phyloP scores from a whole-genome alignment of 2,888 invertebrate species.

The Aporophyla nigra region DNA sequence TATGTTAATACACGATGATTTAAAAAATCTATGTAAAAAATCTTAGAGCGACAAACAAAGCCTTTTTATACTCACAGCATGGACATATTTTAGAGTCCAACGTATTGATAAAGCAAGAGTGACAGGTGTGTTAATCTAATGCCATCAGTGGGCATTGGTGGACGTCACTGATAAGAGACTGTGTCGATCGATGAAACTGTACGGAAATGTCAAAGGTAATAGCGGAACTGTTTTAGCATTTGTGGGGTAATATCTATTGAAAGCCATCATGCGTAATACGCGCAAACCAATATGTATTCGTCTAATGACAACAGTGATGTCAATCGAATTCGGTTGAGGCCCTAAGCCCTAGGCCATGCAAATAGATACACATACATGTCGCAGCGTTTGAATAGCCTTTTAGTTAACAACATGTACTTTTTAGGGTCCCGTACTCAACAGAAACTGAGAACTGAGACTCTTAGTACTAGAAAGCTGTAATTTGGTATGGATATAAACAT shows the following conservation, averaged over 20 bases:
- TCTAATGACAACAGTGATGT: neutral
- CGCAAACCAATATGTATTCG: neutral
- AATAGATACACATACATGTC: neutral
- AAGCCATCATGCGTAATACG: neutral
- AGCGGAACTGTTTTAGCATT: constrained; percentile 1
- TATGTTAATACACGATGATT: neutral
- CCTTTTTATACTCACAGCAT: constrained; percentile 4
- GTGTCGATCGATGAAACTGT: constrained; percentile 16
- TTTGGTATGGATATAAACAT: too few species aligned
- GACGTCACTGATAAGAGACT: constrained; percentile 28
- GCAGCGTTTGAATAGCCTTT: too few species aligned
- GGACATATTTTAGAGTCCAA: neutral
- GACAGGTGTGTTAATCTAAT: constrained; percentile 38
- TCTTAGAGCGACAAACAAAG: neutral
- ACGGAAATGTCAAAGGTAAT: constrained; percentile 17
- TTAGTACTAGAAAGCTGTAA: too few species aligned
- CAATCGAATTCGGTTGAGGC: neutral
- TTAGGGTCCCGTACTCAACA: too few species aligned
- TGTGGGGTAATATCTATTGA: neutral
- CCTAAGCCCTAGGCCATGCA: neutral
- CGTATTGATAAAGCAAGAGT: constrained; percentile 12
- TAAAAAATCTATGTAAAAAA: neutral
- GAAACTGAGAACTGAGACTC: too few species aligned
- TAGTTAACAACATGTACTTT: too few species aligned
- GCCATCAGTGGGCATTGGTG: constrained; percentile 24